These are phyloP conservation scores for Centropyge bicolor DNA, from an alignment of 2,797 vertebrate species.

Conservation along the genomic window DNA sequence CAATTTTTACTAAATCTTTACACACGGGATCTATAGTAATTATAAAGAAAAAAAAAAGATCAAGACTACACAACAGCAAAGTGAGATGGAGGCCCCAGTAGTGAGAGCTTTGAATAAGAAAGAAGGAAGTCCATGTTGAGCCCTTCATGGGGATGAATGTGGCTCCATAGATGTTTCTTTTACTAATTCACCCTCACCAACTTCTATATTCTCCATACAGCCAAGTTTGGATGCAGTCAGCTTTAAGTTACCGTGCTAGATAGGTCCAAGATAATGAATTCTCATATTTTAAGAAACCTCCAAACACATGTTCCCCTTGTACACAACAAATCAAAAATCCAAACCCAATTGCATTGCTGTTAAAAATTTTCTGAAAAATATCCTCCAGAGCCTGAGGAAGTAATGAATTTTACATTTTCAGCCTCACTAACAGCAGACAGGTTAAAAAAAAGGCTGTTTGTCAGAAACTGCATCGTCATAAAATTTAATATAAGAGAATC, in stretches of 20 bases:
- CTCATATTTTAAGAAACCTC: neutral
- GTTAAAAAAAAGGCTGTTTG: neutral
- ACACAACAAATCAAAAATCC: constrained; percentile 1
- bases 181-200: neutral
- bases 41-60: neutral
- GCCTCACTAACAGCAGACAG: neutral
- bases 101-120: no score
- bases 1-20: no score
- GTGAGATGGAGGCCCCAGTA: no score
- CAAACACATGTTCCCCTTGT: constrained; percentile 1
- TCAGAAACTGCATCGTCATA: neutral
- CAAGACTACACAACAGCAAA: neutral
- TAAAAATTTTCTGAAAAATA: neutral
- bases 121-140: no score
- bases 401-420: constrained; percentile 20
- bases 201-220: neutral
- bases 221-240: neutral
- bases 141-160: no score
- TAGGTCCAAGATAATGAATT: constrained; percentile 9
- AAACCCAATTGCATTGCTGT: neutral
- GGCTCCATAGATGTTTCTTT: neutral
- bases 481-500: neutral
- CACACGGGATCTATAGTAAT: no score
- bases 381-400: neutral
- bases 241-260: no score